These are phyloP conservation scores for Torymus auratus DNA, from an alignment of 2,888 invertebrate genomes.

Conservation along the genomic window DNA sequence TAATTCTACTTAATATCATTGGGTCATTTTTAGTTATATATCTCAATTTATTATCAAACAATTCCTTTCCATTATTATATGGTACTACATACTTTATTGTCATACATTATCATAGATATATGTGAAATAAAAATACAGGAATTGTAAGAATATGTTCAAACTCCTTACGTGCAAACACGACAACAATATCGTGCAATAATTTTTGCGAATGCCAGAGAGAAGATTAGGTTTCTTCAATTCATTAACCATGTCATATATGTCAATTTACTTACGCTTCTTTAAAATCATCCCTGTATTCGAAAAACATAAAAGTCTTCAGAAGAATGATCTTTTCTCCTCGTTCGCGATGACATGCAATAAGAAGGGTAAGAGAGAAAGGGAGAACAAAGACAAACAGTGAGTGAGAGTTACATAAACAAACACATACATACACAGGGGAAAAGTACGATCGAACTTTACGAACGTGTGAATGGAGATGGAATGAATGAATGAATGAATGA, in stretches of 20 bases:
- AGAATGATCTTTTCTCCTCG: slow-evolving; percentile 29
- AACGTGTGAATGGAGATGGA: slow-evolving; percentile 58
- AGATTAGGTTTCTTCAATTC: slow-evolving; percentile 16
- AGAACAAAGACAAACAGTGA: slow-evolving; percentile 26
- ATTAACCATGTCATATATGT: no score
- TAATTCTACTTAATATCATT: not conserved
- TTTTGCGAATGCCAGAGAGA: slow-evolving; percentile 58
- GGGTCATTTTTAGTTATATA: not conserved
- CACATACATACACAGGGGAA: slow-evolving; percentile 58
- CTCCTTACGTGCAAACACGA: slow-evolving; percentile 27
- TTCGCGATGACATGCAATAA: slow-evolving; percentile 34
- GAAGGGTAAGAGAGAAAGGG: slow-evolving; percentile 21
- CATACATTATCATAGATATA: not conserved
- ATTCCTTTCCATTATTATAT: not conserved
- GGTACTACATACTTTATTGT: not conserved
- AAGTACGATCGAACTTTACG: slow-evolving; percentile 58
- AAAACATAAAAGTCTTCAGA: not conserved
- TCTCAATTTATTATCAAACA: not conserved
- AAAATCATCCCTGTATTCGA: no score
- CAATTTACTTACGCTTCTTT: no score
- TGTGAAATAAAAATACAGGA: slow-evolving; percentile 2
- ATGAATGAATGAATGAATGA: slow-evolving; percentile 64
- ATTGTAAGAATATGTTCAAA: not conserved
- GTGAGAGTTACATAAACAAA: slow-evolving; percentile 29
- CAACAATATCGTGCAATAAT: slow-evolving; percentile 33